phyloP scores from a whole-genome alignment of 2,797 vertebrate genomes.

The Typhlichthys eigenmanni region DNA sequence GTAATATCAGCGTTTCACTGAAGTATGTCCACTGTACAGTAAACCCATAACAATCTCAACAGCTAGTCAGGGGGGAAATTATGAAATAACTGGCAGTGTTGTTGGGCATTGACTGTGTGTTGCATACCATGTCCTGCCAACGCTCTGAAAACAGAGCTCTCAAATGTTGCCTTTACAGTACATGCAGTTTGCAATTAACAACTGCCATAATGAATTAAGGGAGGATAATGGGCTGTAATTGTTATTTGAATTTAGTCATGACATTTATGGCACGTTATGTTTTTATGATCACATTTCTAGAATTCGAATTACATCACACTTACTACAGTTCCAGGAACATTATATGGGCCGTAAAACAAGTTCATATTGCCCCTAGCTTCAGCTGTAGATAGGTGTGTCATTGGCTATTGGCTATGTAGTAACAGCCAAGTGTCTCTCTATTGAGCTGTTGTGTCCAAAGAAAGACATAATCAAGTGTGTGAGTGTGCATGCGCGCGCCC shows the following conservation, averaged over 20 bases:
- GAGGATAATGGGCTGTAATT: not conserved
- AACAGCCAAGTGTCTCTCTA: not conserved
- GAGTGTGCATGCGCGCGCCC: not conserved
- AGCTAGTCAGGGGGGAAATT: constrained; percentile 35
- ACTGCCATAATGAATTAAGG: not conserved
- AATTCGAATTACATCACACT: too few relatives aligned
- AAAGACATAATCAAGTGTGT: not conserved
- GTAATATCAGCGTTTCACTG: not conserved
- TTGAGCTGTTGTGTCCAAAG: not conserved
- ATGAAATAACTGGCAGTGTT: constrained; percentile 23
- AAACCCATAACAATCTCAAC: constrained; percentile 7
- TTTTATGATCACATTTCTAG: too few relatives aligned
- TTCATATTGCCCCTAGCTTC: too few relatives aligned
- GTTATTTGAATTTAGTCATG: too few relatives aligned
- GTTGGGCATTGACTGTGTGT: constrained; percentile 35
- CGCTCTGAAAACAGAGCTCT: constrained; percentile 23
- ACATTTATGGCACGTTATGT: too few relatives aligned
- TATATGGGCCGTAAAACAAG: too few relatives aligned
- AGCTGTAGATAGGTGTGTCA: too few relatives aligned
- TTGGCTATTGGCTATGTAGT: too few relatives aligned
- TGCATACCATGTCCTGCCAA: constrained; percentile 48
- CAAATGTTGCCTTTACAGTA: constrained; percentile 11
- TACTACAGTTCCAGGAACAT: too few relatives aligned
- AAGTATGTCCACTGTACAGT: constrained; percentile 12
- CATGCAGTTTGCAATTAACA: not conserved